Conservation (phyloP, 2,113 vertebrate species). For the Clinocottus analis region DNA sequence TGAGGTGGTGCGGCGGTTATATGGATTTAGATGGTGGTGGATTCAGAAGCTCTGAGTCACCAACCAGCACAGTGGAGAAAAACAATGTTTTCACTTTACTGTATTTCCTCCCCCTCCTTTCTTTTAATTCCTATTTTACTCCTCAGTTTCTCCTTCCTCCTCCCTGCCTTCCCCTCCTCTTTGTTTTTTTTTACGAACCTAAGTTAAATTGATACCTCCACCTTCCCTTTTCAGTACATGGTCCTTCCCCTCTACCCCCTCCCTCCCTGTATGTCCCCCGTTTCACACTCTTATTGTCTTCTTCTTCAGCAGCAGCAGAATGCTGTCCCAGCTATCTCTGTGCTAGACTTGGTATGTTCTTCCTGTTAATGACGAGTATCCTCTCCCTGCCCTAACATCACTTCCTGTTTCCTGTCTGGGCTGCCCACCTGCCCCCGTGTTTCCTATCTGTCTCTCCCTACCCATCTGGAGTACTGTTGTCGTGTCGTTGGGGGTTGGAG, state of each 20-base stretch:
- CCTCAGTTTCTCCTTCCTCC: constrained; percentile 50
- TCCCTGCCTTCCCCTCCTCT: background rate
- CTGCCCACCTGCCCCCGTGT: constrained; percentile 73
- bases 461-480: constrained; percentile 69
- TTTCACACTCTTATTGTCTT: constrained; percentile 67
- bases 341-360: constrained; percentile 99
- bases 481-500: constrained; percentile 38
- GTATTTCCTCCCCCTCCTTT: constrained; percentile 36
- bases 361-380: constrained; percentile 78
- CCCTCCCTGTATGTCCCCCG: constrained; percentile 20
- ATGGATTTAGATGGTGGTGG: background rate
- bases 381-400: constrained; percentile 78
- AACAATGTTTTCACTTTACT: constrained; percentile 86
- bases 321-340: constrained; percentile 99
- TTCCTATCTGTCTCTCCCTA: constrained; percentile 66
- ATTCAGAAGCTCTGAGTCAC: background rate
- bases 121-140: constrained; percentile 32
- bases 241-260: constrained; percentile 27
- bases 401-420: constrained; percentile 84
- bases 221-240: constrained; percentile 41
- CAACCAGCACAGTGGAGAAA: constrained; percentile 10
- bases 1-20: background rate
- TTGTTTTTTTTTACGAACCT: constrained; percentile 29
- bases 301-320: constrained; percentile 93
- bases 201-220: constrained; percentile 27